These are phyloP conservation scores for Pristionchus japonicus DNA, from an alignment of 2,888 invertebrate genomes.

Conservation along the genomic window DNA sequence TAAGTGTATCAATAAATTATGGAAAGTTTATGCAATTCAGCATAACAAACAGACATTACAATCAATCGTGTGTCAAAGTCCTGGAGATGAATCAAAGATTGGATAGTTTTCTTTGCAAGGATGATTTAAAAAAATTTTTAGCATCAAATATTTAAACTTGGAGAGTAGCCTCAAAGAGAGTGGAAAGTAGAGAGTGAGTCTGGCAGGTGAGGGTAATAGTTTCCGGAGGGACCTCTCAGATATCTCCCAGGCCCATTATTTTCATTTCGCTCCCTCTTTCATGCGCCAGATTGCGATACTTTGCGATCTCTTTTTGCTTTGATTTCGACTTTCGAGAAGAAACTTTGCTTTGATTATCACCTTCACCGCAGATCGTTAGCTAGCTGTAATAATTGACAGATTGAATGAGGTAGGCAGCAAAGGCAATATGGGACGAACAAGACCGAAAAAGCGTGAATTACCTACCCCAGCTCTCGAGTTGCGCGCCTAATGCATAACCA, in stretches of 20 bases:
- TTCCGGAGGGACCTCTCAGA: not conserved
- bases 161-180: not conserved
- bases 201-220: not conserved
- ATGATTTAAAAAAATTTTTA: no score
- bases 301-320: not conserved
- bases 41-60: no score
- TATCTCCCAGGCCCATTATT: not conserved
- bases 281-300: not conserved
- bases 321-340: not conserved
- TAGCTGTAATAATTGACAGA: no score
- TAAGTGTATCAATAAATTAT: no score
- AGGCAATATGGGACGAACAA: not conserved
- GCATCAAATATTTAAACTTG: no score
- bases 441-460: not conserved
- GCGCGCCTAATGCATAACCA: not conserved
- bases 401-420: no score
- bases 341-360: no score
- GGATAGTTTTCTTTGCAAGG: no score
- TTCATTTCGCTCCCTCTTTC: not conserved
- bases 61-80: no score
- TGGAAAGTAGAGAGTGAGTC: not conserved
- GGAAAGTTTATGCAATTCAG: no score
- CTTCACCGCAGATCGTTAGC: no score
- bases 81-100: no score
- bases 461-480: not conserved